phyloP scores from a whole-genome alignment of 2,113 vertebrate species.

The Vanacampus margaritifer region DNA sequence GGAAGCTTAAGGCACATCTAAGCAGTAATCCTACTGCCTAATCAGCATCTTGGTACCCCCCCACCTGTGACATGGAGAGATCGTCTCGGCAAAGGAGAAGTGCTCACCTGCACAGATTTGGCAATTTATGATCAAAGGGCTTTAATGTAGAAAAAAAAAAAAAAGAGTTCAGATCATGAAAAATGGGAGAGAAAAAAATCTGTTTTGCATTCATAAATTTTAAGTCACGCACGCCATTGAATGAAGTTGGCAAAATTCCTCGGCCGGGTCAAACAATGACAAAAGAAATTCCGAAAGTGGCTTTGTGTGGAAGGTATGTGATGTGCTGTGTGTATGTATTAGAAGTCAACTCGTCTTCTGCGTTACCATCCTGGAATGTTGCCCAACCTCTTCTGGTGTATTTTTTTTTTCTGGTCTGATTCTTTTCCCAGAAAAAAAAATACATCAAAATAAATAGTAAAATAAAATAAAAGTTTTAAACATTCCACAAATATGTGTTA shows the following conservation, averaged over 20 bases:
- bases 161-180: too few species aligned
- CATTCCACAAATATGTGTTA: background rate
- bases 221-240: background rate
- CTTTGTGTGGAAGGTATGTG: background rate
- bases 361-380: conserved; percentile 42
- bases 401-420: background rate
- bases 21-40: too few species aligned
- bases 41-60: too few species aligned
- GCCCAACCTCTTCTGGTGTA: conserved; percentile 5
- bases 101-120: too few species aligned
- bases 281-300: background rate
- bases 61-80: too few species aligned
- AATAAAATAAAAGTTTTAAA: background rate
- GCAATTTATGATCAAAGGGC: too few species aligned
- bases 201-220: background rate
- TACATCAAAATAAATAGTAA: background rate
- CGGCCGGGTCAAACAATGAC: background rate
- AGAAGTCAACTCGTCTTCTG: conserved; percentile 19
- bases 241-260: background rate
- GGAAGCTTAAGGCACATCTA: too few species aligned
- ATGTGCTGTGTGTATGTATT: conserved; percentile 11
- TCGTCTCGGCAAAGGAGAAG: too few species aligned
- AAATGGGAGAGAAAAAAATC: too few species aligned
- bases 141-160: too few species aligned
- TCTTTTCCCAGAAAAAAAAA: background rate